Conservation (phyloP, 2,888 invertebrate genomes). For the Pammene aurita region DNA sequence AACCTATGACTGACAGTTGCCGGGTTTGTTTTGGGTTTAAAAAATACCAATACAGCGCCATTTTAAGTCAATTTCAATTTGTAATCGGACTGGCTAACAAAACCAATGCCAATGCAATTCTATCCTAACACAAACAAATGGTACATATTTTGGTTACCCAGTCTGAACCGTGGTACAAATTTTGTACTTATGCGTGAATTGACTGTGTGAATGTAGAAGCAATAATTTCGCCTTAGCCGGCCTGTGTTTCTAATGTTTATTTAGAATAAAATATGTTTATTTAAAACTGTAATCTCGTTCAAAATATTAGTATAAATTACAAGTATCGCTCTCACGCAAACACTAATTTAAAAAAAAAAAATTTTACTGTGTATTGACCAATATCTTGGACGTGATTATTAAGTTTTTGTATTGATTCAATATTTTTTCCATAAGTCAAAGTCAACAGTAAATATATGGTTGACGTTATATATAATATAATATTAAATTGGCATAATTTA, state of each 20-base stretch:
- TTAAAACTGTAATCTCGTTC: neutral
- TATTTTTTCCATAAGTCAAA: too few relatives aligned
- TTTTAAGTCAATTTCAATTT: neutral
- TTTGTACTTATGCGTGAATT: constrained; percentile 33
- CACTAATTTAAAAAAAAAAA: too few relatives aligned
- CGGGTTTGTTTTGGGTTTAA: too few relatives aligned
- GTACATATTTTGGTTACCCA: neutral
- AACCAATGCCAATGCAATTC: neutral
- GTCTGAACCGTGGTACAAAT: constrained; percentile 1
- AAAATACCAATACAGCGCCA: neutral
- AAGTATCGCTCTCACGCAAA: too few relatives aligned
- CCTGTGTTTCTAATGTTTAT: constrained; percentile 50
- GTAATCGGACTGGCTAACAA: neutral
- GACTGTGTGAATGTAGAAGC: constrained; percentile 57
- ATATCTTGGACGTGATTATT: too few relatives aligned
- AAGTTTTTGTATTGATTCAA: too few relatives aligned
- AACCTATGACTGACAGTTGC: too few relatives aligned
- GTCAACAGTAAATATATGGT: too few relatives aligned
- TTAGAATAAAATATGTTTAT: neutral
- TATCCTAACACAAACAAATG: neutral
- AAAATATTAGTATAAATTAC: neutral
- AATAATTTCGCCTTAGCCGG: constrained; percentile 77
- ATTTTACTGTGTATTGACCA: too few relatives aligned
- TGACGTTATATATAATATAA: too few relatives aligned
- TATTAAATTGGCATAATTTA: too few relatives aligned